phyloP scores from a whole-genome alignment of 2,113 vertebrate species.

The Labeo catla region DNA sequence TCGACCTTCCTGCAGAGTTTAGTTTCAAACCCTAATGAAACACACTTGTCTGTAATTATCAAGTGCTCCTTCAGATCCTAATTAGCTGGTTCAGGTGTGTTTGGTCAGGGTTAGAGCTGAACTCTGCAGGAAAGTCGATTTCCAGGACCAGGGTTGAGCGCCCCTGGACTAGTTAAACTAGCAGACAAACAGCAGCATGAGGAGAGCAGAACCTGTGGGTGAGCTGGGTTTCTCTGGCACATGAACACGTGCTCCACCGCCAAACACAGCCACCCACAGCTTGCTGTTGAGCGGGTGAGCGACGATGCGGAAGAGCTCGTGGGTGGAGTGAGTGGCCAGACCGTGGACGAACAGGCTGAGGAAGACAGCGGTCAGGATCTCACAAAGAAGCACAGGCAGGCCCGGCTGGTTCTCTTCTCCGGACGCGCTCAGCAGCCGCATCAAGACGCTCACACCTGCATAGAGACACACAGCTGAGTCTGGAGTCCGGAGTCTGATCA shows the following conservation, averaged over 20 bases:
- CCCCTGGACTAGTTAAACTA: too few species aligned
- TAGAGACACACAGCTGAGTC: conserved; percentile 30
- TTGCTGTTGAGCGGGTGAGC: conserved; percentile 92
- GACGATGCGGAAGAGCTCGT: conserved; percentile 89
- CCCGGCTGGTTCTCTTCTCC: conserved; percentile 92
- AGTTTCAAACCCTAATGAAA: too few species aligned
- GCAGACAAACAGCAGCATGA: too few species aligned
- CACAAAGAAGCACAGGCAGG: conserved; percentile 90
- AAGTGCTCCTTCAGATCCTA: too few species aligned
- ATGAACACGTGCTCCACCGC: conserved; percentile 84
- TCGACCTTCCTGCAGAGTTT: too few species aligned
- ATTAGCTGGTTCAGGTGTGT: too few species aligned
- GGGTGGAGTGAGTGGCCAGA: conserved; percentile 94
- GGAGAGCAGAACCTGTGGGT: conserved; percentile 71
- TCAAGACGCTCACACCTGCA: conserved; percentile 83
- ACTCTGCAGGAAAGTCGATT: too few species aligned
- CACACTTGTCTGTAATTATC: too few species aligned
- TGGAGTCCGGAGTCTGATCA: background rate
- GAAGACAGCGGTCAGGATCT: conserved; percentile 93
- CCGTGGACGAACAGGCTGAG: conserved; percentile 95
- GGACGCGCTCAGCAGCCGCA: conserved; percentile 84
- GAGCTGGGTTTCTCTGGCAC: conserved; percentile 73
- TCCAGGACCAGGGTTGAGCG: too few species aligned
- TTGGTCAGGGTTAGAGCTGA: too few species aligned
- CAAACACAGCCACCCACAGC: conserved; percentile 94